A percentile compares a stretch with the other conserved stretches of the same genome.
phyloP scores from a whole-genome alignment of 2,113 vertebrate species.

The Apodemus sylvaticus region DNA sequence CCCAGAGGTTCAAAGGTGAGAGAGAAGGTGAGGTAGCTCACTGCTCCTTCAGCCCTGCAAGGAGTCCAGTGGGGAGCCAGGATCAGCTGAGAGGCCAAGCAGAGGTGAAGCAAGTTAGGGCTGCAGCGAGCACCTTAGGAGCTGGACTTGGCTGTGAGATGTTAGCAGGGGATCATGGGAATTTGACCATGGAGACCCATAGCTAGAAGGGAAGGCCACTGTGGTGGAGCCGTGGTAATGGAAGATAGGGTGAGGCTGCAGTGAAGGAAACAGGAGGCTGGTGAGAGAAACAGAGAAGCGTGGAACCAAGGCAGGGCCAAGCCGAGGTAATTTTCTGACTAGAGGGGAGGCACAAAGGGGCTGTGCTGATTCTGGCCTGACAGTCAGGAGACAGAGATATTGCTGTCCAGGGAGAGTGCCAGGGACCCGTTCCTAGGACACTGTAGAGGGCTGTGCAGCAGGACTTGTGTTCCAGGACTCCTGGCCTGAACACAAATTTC shows the following conservation, averaged over 20 bases:
- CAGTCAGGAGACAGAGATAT: not conserved
- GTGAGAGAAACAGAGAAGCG: not conserved
- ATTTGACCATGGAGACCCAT: rapidly evolving
- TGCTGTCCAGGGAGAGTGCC: not conserved
- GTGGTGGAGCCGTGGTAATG: not conserved
- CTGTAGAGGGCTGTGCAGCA: not conserved
- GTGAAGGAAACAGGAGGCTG: not conserved
- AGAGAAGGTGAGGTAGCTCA: not conserved
- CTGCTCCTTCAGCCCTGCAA: rapidly evolving
- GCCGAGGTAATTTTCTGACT: not conserved
- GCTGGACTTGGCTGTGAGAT: not conserved
- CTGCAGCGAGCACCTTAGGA: not conserved
- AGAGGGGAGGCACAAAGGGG: not conserved
- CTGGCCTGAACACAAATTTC: not conserved
- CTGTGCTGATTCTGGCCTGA: not conserved
- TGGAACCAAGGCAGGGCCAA: not conserved
- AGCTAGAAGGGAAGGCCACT: not conserved
- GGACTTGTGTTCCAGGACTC: not conserved
- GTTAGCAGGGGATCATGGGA: not conserved
- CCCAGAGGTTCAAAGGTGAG: not conserved
- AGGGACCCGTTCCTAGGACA: not conserved
- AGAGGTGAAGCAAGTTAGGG: not conserved
- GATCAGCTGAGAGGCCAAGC: not conserved
- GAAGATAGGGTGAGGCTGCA: not conserved
- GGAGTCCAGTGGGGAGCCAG: not conserved